Evolutionary conservation across 2,113 vertebrate species (phyloP), one percentile per base, ranked within the genome.

Genomic region (Menidia beryllina): DNA sequence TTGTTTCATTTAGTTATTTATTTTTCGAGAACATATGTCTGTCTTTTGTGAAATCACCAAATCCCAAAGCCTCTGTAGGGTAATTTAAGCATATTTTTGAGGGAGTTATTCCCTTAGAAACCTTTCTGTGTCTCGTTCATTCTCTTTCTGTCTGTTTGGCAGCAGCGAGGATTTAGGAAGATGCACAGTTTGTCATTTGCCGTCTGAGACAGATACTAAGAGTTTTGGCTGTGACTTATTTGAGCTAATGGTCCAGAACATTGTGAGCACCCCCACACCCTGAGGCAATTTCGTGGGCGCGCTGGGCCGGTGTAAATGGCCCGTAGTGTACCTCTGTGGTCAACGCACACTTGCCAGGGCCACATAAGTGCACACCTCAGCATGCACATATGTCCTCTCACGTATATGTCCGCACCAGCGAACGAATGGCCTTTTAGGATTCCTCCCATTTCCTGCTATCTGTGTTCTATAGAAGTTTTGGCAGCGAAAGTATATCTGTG

Each of bases 201-300:
- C 82, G 82, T 79, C 73, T 85, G 89, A 89, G 90, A 90, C 89
- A 88, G 91, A 89, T 90, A 92, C 87, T 91, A 86, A 90, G 88
- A 90, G 83, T 91, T 91, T 90, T 90, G 88, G 86, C 86, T 88
- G 89, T 91, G 88, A 91, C 90, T 91, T 92, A 91, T 92, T 91
- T 92, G 90, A 91, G 86, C 91, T 91, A 92, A 91, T 91, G 89
- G 88, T 92, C 89, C 87, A 92, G 91, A 91, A 91, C 89, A 91
- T 91, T 91, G 89, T 91, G 89, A 89, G 89, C 86, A 90, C 89
- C 86, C 86, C 83, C 87, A 79, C 83, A 90, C 88, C 91, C 91
- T 86, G 85, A 91, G 89, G 91, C 90, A 91, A 92, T 91, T 91
- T 91, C 88, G 49, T 84, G 70, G 82, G 86, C 65, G 87, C 90